These are phyloP conservation scores for Euura saliciscinereae DNA, from an alignment of 1,140 invertebrate species.

Conservation along the genomic window DNA sequence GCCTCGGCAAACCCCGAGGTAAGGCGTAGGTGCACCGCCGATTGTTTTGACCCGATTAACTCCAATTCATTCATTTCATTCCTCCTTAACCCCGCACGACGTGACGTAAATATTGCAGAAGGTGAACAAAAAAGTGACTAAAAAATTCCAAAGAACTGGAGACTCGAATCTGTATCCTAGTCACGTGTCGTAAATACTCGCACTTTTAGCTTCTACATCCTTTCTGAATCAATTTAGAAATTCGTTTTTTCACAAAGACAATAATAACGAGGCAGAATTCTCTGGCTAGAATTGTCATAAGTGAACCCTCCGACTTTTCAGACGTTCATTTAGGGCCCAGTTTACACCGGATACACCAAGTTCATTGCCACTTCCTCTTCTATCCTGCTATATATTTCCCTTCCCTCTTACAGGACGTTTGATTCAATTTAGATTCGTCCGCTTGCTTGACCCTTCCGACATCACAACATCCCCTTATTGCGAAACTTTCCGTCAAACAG, in stretches of 20 bases:
- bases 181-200: no score
- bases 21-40: background rate
- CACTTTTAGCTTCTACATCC: no score
- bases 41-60: slow-evolving; percentile 2
- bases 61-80: background rate
- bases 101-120: background rate
- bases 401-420: background rate
- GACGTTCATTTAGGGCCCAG: background rate
- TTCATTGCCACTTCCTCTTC: slow-evolving; percentile 1
- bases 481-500: background rate
- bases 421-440: background rate
- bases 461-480: background rate
- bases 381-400: background rate
- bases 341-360: slow-evolving; percentile 2
- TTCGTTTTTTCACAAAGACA: no score
- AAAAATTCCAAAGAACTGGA: no score
- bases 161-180: no score
- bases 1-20: background rate
- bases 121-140: background rate
- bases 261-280: no score
- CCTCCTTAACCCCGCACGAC: background rate
- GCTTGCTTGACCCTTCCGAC: background rate
- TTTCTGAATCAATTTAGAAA: no score
- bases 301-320: background rate
- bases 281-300: no score